Base-by-base conservation (phyloP, 2,888 invertebrate genomes). In the Parthenolecanium corni region DNA sequence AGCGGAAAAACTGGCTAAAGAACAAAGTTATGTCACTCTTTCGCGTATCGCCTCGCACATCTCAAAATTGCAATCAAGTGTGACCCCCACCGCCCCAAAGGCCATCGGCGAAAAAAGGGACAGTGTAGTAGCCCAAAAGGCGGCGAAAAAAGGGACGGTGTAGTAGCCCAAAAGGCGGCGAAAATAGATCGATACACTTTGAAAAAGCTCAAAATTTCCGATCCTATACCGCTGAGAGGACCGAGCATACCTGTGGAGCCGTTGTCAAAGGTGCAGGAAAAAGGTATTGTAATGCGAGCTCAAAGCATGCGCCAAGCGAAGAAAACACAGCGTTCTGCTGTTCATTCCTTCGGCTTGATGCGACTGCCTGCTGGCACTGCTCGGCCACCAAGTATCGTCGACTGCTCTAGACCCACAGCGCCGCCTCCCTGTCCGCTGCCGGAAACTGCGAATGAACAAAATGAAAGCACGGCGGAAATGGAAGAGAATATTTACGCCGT, bases 281-380 rank as follows among this genome's bases (percentile, higher is more conserved):
- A 78, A 53, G 73, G 76, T 0, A 81, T 82, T 14, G 82, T 89
- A 0, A 82, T 84, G 74, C 78, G 90, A 57, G 84, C 89, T 0
- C 89, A 89, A 70, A 89, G 89, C 68, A 85, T 90, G 86, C 77
- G 89, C 67, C 82, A 83, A 56, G 70, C 74, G 1, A 72, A 73
- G 47, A 70, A 73, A 4, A 72, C 74, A 0, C 77, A 76, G 16
- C 79, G 82, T 70, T 82, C 85, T 0, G 75, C 76, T 0, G 78
- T 89, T 36, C 87, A 84, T 66, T 83, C 82, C 31, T 89, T 89
- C 69, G 89, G 89, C 0, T 89, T 89, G 0, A 89, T 89, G 87
- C 76, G 90, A 25, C 83, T 85, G 0, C 78, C 80, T 0, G 78
- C 80, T 0, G 78, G 78, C 0, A 74, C 75, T 0, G 83, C 83